A percentile compares a stretch with the other conserved stretches of the same genome.
These are phyloP conservation scores for Sarcophaga subvicina DNA, from an alignment of 2,888 invertebrate species.

Conservation along the genomic window DNA sequence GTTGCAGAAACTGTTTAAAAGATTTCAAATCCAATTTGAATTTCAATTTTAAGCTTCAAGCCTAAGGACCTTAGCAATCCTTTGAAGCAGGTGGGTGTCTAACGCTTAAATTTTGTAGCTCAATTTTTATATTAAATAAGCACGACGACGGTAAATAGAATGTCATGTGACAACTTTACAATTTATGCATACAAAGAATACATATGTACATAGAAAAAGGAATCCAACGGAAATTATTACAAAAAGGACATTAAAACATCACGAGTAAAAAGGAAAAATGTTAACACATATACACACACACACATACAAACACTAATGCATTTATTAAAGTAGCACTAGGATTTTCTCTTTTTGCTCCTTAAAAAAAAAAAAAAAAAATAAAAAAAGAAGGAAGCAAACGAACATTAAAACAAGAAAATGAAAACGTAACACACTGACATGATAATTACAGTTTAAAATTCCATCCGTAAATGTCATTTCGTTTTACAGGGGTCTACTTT, in stretches of 20 bases:
- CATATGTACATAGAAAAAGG: conserved; percentile 4
- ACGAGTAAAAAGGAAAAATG: neutral
- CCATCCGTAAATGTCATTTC: too few species aligned
- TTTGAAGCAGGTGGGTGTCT: neutral
- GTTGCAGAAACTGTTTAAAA: too few species aligned
- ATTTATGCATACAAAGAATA: conserved; percentile 54
- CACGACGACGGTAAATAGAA: conserved; percentile 8
- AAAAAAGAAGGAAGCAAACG: neutral
- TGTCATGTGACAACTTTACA: conserved; percentile 50
- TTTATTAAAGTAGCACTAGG: neutral
- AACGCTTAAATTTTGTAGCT: neutral
- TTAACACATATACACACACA: neutral
- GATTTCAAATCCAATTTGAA: too few species aligned
- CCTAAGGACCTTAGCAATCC: too few species aligned
- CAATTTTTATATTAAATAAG: conserved; percentile 12
- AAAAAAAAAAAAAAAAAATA: too few species aligned
- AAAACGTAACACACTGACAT: too few species aligned
- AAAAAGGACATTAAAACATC: conserved; percentile 28
- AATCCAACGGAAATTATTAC: conserved; percentile 52
- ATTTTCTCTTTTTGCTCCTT: too few species aligned
- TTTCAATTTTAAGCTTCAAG: too few species aligned
- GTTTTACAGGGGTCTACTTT: too few species aligned
- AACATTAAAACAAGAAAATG: too few species aligned
- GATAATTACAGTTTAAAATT: too few species aligned
- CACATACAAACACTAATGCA: neutral